phyloP scores from a whole-genome alignment of 1,140 invertebrate genomes.

The Acromyrmex charruanus region DNA sequence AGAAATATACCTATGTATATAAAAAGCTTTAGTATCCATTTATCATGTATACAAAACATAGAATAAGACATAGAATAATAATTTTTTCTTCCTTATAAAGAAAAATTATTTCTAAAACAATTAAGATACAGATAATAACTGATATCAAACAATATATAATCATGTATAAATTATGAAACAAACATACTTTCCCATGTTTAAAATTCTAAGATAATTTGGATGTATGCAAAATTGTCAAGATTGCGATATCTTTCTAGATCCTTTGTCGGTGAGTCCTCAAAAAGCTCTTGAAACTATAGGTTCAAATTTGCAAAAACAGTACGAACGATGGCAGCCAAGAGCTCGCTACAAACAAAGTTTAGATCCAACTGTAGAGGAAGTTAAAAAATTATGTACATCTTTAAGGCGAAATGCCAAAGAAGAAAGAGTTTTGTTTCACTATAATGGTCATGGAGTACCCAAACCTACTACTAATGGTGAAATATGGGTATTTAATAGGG shows the following conservation, averaged over 20 bases:
- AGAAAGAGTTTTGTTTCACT: constrained; percentile 99
- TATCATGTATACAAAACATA: background rate
- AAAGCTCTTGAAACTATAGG: constrained; percentile 98
- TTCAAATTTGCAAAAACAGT: constrained; percentile 96
- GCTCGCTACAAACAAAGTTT: constrained; percentile 98
- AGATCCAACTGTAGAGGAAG: constrained; percentile 99
- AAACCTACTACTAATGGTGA: constrained; percentile 99
- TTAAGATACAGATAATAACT: background rate
- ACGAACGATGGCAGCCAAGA: constrained; percentile 98
- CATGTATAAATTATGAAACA: background rate
- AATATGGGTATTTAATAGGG: constrained; percentile 99
- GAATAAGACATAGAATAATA: background rate
- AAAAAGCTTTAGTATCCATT: background rate
- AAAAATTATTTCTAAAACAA: background rate
- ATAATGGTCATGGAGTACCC: constrained; percentile 99
- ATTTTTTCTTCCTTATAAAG: background rate
- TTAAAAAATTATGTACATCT: constrained; percentile 98
- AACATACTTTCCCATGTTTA: background rate
- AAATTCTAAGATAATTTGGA: background rate
- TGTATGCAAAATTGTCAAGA: constrained; percentile 30
- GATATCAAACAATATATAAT: background rate
- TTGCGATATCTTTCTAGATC: constrained; percentile 87
- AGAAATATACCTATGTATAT: background rate
- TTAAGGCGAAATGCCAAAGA: constrained; percentile 99
- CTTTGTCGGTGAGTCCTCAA: constrained; percentile 94